phyloP scores from a whole-genome alignment of 2,797 vertebrate genomes.

The Sparus aurata region DNA sequence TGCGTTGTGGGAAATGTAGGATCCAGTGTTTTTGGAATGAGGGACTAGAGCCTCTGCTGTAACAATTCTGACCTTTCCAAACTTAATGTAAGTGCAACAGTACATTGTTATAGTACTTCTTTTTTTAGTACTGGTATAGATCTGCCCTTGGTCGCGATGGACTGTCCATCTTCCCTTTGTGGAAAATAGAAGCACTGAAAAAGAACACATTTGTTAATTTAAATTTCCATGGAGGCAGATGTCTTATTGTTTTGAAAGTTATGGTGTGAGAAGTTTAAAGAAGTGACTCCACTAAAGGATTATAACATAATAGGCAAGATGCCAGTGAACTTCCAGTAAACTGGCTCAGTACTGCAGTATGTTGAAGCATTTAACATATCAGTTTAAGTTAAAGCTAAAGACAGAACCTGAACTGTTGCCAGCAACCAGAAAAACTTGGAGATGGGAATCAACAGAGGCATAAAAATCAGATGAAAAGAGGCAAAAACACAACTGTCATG shows the following conservation, averaged over 20 bases:
- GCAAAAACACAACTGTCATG: neutral
- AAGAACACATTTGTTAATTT: neutral
- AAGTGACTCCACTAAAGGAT: neutral
- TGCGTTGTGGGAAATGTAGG: slow-evolving; percentile 8
- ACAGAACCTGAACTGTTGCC: neutral
- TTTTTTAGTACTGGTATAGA: neutral
- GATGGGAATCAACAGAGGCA: neutral
- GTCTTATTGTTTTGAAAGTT: neutral
- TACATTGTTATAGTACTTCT: neutral
- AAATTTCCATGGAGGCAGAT: no score
- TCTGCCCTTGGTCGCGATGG: neutral
- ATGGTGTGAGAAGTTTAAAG: neutral
- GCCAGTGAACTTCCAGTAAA: neutral
- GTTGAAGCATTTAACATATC: neutral
- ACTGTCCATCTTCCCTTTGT: neutral
- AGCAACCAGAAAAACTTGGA: slow-evolving; percentile 1
- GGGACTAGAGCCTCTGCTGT: neutral
- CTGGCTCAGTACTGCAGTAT: neutral
- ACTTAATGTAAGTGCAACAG: neutral
- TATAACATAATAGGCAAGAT: neutral
- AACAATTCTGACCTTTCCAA: neutral
- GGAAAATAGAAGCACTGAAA: neutral
- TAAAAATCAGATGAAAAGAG: slow-evolving; percentile 11
- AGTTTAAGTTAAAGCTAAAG: neutral
- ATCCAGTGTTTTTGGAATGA: no score